phyloP scores from a whole-genome alignment of 1,140 invertebrate species.

The Dolichoris vasculosae region DNA sequence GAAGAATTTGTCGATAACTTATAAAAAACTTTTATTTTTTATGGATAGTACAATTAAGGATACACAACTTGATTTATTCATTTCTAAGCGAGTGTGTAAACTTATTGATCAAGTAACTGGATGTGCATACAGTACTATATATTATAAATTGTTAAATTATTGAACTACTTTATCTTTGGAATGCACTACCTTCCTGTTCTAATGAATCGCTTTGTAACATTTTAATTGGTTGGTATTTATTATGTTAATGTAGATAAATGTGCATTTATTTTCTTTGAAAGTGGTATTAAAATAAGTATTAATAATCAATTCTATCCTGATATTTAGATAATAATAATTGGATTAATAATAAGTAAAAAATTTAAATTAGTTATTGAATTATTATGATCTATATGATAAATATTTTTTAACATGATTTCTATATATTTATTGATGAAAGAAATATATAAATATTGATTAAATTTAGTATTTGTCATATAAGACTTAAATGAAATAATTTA shows the following conservation, averaged over 20 bases:
- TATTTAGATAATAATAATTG: no score
- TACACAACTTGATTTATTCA: conserved; percentile 67
- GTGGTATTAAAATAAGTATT: background rate
- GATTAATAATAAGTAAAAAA: no score
- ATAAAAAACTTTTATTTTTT: conserved; percentile 71
- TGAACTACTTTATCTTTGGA: conserved; percentile 84
- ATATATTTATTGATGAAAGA: no score
- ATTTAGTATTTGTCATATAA: no score
- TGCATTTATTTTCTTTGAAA: background rate
- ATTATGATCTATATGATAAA: no score
- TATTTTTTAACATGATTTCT: no score
- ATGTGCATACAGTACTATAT: conserved; percentile 64
- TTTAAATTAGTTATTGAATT: no score
- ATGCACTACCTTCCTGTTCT: conserved; percentile 80
- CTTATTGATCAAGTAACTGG: conserved; percentile 61
- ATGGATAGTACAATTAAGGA: conserved; percentile 62
- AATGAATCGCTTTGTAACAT: conserved; percentile 72
- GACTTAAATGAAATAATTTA: no score
- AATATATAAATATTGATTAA: no score
- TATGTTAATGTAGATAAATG: background rate
- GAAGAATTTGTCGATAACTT: conserved; percentile 66
- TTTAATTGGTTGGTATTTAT: conserved; percentile 69
- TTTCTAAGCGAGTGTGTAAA: conserved; percentile 62
- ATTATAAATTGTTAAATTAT: conserved; percentile 79
- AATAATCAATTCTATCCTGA: no score